Percentiles rank a stretch among this genome's conserved stretches.
Conservation (phyloP, 2,888 invertebrate species). For the Trilocha varians region DNA sequence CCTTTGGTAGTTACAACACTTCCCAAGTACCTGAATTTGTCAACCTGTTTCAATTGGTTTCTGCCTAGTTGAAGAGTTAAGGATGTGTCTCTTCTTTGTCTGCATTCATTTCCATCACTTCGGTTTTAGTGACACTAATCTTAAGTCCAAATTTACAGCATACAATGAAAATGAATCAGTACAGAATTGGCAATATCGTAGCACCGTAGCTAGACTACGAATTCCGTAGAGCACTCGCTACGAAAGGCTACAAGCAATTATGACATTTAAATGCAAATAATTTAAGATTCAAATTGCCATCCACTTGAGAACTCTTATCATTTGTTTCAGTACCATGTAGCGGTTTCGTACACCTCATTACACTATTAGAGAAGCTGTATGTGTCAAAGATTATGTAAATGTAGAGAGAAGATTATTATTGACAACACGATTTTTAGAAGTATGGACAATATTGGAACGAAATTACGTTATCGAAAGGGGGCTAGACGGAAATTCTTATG, state of each 20-base stretch:
- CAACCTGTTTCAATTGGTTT: conserved; percentile 8
- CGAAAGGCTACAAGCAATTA: neutral
- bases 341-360: neutral
- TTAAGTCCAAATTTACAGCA: too few species aligned
- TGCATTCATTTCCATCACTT: too few species aligned
- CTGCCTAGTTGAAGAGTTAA: conserved; percentile 7
- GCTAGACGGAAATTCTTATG: too few species aligned
- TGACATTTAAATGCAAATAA: neutral
- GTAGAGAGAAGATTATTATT: neutral
- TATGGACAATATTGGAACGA: neutral
- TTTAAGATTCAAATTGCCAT: neutral
- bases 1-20: conserved; percentile 8
- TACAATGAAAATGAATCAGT: too few species aligned
- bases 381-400: neutral
- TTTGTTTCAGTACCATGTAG: neutral
- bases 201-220: too few species aligned
- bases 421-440: neutral
- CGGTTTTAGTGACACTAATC: too few species aligned
- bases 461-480: too few species aligned
- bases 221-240: too few species aligned
- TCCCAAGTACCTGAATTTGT: conserved; percentile 11
- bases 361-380: neutral
- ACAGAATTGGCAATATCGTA: too few species aligned
- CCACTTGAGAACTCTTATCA: neutral
- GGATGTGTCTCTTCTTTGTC: too few species aligned